A percentile compares a stretch with the other conserved stretches of the same genome.
phyloP scores from a whole-genome alignment of 1,140 invertebrate genomes.

The Drosophila ananassae region DNA sequence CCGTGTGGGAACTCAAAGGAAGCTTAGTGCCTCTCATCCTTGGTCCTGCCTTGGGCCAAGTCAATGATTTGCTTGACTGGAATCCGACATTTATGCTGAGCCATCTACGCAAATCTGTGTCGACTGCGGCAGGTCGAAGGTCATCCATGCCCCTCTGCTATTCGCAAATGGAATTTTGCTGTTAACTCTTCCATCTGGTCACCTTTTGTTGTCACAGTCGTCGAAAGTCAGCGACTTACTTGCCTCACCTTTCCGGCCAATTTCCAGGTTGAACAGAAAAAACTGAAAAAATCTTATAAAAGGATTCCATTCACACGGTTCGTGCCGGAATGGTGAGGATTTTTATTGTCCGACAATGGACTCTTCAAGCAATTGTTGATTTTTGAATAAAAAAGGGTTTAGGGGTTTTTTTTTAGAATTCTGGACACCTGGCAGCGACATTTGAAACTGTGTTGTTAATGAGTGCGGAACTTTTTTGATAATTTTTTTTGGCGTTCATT shows the following conservation, averaged over 20 bases:
- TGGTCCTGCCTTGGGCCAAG: slow-evolving; percentile 22
- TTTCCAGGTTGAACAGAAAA: slow-evolving; percentile 35
- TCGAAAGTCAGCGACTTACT: slow-evolving; percentile 36
- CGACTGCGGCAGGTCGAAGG: slow-evolving; percentile 6
- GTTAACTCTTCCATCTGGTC: slow-evolving; percentile 56
- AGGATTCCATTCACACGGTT: slow-evolving; percentile 42
- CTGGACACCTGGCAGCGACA: slow-evolving; percentile 28
- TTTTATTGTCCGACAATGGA: slow-evolving; percentile 52
- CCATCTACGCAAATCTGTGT: slow-evolving; percentile 60
- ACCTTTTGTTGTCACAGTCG: slow-evolving; percentile 16
- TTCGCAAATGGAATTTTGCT: slow-evolving; percentile 59
- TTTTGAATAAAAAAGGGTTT: slow-evolving; percentile 39
- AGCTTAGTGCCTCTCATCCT: slow-evolving; percentile 24
- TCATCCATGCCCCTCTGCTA: slow-evolving; percentile 27
- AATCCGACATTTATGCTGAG: slow-evolving; percentile 55
- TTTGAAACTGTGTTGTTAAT: slow-evolving; percentile 33
- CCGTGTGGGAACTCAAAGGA: not conserved
- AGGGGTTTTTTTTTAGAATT: slow-evolving; percentile 48
- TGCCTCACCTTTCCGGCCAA: slow-evolving; percentile 40
- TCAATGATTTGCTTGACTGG: slow-evolving; percentile 56
- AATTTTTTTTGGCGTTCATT: not conserved
- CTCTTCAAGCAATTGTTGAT: slow-evolving; percentile 58
- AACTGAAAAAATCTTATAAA: slow-evolving; percentile 21
- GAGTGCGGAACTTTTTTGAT: slow-evolving; percentile 9
- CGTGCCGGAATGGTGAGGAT: slow-evolving; percentile 47